Percentiles rank a stretch among this genome's conserved stretches.
Conservation (phyloP, 2,888 invertebrate species). For the Phengaris arion region DNA sequence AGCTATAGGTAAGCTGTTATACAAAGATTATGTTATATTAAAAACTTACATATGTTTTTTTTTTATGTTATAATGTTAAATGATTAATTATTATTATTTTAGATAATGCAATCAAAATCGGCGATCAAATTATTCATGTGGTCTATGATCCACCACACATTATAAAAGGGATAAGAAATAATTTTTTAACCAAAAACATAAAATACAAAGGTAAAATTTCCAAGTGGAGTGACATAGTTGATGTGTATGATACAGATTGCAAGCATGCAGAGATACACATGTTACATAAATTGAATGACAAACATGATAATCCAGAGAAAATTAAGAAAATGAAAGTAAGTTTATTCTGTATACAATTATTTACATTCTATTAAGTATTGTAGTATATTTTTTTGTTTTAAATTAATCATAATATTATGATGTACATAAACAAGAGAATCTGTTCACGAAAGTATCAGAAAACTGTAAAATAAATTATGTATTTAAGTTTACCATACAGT, state of each 20-base stretch:
- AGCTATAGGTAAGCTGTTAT: conserved; percentile 6
- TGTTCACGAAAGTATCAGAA: no score
- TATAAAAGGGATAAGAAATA: conserved; percentile 37
- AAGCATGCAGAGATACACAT: conserved; percentile 32
- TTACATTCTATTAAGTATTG: no score
- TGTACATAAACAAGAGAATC: no score
- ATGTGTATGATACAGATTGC: conserved; percentile 38
- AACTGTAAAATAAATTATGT: no score
- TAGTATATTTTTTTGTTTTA: no score
- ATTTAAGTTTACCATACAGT: no score
- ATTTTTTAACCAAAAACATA: conserved; percentile 34
- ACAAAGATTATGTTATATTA: not conserved
- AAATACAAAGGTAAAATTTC: not conserved
- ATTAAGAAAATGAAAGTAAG: conserved; percentile 23
- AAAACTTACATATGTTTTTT: not conserved
- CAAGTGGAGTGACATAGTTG: conserved; percentile 35
- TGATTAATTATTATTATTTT: conserved; percentile 17
- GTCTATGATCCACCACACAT: conserved; percentile 37
- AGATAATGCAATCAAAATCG: conserved; percentile 33
- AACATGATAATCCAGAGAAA: conserved; percentile 30
- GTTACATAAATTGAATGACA: conserved; percentile 33
- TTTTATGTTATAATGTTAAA: not conserved
- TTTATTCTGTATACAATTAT: not conserved
- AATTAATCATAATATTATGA: no score
- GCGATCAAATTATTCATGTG: conserved; percentile 27